Evolutionary conservation across 2,888 invertebrate genomes (phyloP).

Genomic region (Terebella lapidaria): DNA sequence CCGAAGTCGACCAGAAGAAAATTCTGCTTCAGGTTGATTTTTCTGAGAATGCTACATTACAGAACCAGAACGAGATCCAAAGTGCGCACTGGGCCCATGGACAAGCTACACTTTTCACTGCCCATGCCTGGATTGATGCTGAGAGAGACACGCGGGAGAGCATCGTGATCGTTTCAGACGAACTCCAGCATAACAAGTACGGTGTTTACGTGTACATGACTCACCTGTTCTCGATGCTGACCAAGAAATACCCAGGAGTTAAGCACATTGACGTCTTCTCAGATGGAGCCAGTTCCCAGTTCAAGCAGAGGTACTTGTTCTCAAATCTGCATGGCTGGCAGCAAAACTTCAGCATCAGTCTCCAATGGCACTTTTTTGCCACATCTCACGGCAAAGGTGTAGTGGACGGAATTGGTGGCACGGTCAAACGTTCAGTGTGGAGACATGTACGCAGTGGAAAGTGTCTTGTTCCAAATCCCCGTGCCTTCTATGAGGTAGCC

Average conservation of each 20-base stretch:
- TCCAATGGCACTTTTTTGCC: too few relatives aligned
- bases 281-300: too few relatives aligned
- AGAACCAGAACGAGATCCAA: conserved; percentile 15
- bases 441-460: neutral
- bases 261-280: too few relatives aligned
- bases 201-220: neutral
- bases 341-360: too few relatives aligned
- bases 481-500: neutral
- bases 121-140: neutral
- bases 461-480: neutral
- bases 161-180: neutral
- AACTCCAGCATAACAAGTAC: neutral
- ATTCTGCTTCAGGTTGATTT: conserved; percentile 15
- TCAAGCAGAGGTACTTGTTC: too few relatives aligned
- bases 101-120: conserved; percentile 1
- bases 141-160: neutral
- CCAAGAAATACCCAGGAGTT: neutral
- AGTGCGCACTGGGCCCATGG: conserved; percentile 13
- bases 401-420: too few relatives aligned
- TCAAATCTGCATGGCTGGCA: too few relatives aligned
- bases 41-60: conserved; percentile 11
- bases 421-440: neutral
- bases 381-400: too few relatives aligned
- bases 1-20: neutral
- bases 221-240: neutral